Evolutionary conservation across 2,797 vertebrate genomes (phyloP).

Genomic region (Pteronotus mesoamericanus): DNA sequence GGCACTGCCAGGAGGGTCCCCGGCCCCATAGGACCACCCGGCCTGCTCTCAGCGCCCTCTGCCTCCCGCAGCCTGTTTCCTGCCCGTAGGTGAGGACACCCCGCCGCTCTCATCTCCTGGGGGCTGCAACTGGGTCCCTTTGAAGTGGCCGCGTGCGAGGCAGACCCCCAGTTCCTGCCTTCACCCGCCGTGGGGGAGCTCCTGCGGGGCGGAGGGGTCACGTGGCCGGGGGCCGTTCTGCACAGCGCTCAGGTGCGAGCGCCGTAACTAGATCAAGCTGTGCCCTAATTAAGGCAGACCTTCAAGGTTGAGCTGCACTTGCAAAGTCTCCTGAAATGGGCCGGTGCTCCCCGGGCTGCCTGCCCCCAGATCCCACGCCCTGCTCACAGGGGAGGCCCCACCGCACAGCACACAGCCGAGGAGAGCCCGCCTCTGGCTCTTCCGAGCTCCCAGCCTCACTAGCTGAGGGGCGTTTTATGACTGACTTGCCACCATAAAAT

Average conservation of each 20-base stretch:
- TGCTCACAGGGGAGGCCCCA: fast-evolving
- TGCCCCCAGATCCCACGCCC: background rate
- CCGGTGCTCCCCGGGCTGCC: background rate
- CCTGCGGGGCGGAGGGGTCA: background rate
- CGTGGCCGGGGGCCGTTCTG: background rate
- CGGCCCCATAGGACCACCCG: fast-evolving
- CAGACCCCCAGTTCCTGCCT: background rate
- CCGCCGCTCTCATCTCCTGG: background rate
- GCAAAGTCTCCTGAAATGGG: conserved; percentile 10
- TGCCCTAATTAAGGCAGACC: conserved; percentile 9
- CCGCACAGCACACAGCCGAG: background rate
- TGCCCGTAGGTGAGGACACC: background rate
- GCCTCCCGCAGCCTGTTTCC: background rate
- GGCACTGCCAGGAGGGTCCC: fast-evolving
- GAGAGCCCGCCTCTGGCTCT: background rate
- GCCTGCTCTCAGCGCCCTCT: background rate
- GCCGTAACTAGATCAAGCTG: background rate
- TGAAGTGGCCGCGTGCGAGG: background rate
- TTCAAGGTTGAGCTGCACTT: background rate
- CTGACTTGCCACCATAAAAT: conserved; percentile 18
- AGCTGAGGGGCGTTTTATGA: conserved; percentile 23
- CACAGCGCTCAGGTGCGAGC: background rate
- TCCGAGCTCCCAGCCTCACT: conserved; percentile 23
- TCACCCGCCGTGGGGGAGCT: background rate
- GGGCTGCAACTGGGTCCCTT: background rate